Percentiles rank a stretch among this genome's conserved stretches.
These are phyloP conservation scores for Bembecia ichneumoniformis DNA, from an alignment of 2,888 invertebrate species.

Conservation along the genomic window DNA sequence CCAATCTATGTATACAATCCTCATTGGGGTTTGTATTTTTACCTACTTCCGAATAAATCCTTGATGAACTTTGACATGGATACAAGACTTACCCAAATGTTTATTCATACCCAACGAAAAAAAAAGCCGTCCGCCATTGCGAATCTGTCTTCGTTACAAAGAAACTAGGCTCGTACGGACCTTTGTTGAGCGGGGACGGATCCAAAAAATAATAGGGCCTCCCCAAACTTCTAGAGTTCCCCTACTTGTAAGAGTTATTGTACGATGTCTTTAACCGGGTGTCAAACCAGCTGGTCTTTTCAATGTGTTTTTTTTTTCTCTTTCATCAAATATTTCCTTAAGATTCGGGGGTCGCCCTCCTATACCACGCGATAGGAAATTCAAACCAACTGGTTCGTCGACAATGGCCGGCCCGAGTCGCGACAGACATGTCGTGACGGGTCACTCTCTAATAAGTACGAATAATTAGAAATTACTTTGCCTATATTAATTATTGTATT, in stretches of 20 bases:
- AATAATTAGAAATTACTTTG: conserved; percentile 1
- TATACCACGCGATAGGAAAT: conserved; percentile 54
- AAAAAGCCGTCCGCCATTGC: conserved; percentile 35
- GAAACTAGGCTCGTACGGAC: conserved; percentile 27
- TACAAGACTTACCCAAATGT: conserved; percentile 35
- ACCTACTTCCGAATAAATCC: conserved; percentile 7
- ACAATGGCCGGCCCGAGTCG: neutral
- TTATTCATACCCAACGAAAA: conserved; percentile 25
- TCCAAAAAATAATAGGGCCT: conserved; percentile 34
- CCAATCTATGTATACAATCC: too few species aligned
- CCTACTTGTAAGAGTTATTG: conserved; percentile 35
- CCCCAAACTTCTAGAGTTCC: conserved; percentile 49
- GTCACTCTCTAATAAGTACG: neutral
- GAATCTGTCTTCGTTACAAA: conserved; percentile 44
- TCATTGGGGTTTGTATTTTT: too few species aligned
- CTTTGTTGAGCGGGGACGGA: conserved; percentile 28
- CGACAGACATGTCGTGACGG: neutral
- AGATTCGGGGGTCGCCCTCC: conserved; percentile 1
- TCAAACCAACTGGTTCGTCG: neutral
- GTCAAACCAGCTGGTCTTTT: conserved; percentile 65
- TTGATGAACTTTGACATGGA: conserved; percentile 59
- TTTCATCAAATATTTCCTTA: conserved; percentile 4
- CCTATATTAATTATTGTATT: conserved; percentile 19
- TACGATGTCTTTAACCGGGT: conserved; percentile 50
- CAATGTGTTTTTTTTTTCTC: conserved; percentile 28